phyloP scores from a whole-genome alignment of 2,888 invertebrate species.

The Ormyrus thymus region DNA sequence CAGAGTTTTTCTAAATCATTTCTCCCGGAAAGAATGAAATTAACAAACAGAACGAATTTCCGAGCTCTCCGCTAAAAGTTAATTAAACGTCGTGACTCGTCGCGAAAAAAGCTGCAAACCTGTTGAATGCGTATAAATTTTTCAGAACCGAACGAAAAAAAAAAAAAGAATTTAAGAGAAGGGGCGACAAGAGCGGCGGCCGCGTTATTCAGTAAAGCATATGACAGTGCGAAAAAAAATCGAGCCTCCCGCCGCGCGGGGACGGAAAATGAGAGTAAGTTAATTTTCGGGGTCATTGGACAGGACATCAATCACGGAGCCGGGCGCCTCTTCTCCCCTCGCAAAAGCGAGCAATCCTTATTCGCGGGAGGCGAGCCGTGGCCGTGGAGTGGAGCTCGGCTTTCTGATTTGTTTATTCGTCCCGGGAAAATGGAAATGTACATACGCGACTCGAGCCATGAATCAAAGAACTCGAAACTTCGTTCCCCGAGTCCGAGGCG shows the following conservation, averaged over 20 bases:
- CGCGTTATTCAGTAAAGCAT: not conserved
- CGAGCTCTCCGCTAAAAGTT: not conserved
- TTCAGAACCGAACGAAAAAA: not conserved
- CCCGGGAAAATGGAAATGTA: constrained; percentile 10
- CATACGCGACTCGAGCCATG: constrained; percentile 5
- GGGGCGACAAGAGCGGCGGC: not conserved
- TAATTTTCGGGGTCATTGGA: constrained; percentile 52
- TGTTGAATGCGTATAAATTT: not conserved
- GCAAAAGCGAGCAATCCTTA: not conserved
- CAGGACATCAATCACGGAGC: constrained; percentile 1
- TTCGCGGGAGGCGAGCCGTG: constrained; percentile 6
- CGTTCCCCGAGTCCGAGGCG: constrained; percentile 28
- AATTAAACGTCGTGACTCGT: constrained; percentile 12
- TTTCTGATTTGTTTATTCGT: constrained; percentile 48
- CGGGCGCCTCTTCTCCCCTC: too few relatives aligned
- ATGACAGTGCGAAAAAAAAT: not conserved
- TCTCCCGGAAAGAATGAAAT: too few relatives aligned
- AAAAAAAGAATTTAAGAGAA: not conserved
- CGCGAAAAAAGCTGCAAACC: not conserved
- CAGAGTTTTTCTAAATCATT: too few relatives aligned
- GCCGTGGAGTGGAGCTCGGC: not conserved
- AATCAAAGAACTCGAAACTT: constrained; percentile 52
- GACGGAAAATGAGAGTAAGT: constrained; percentile 6
- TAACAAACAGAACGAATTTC: too few relatives aligned
- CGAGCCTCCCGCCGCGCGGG: too few relatives aligned